phyloP scores from a whole-genome alignment of 2,797 vertebrate genomes.

The Liparis tanakae region DNA sequence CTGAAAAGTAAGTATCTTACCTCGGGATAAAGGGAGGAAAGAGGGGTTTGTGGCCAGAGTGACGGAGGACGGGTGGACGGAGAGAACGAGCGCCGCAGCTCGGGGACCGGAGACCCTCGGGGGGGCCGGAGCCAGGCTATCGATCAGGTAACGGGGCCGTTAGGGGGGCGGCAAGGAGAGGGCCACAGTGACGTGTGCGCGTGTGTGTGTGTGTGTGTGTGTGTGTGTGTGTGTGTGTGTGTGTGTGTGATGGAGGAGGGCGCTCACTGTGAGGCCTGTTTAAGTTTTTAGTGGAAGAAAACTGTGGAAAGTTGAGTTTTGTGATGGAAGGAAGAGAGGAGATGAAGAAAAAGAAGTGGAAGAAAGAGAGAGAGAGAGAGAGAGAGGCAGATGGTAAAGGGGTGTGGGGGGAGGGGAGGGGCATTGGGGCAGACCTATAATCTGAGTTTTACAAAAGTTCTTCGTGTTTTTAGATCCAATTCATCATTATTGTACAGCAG shows the following conservation, averaged over 20 bases:
- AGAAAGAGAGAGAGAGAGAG: slow-evolving; percentile 10
- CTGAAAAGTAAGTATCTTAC: slow-evolving; percentile 90
- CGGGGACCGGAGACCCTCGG: slow-evolving; percentile 47
- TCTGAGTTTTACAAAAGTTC: slow-evolving; percentile 30
- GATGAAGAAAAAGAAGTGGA: slow-evolving; percentile 41
- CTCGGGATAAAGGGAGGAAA: slow-evolving; percentile 87
- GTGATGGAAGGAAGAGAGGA: slow-evolving; percentile 48
- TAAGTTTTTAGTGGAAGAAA: slow-evolving; percentile 38
- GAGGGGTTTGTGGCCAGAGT: slow-evolving; percentile 85
- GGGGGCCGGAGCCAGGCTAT: slow-evolving; percentile 58
- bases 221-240: slow-evolving; percentile 14
- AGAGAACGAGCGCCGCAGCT: slow-evolving; percentile 62
- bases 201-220: slow-evolving; percentile 16
- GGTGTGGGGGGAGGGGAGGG: slow-evolving; percentile 60
- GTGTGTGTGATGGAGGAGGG: not conserved
- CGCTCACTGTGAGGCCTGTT: not conserved
- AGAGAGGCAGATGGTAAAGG: slow-evolving; percentile 50
- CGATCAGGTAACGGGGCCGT: slow-evolving; percentile 70
- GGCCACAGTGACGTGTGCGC: slow-evolving; percentile 19
- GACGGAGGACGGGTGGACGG: slow-evolving; percentile 79
- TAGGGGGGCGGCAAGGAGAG: slow-evolving; percentile 9
- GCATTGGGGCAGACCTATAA: slow-evolving; percentile 17
- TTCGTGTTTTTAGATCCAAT: slow-evolving; percentile 1
- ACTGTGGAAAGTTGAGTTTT: slow-evolving; percentile 50
- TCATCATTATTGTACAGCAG: not conserved